phyloP scores from a whole-genome alignment of 2,113 vertebrate species.

The Oxyruncus cristatus region DNA sequence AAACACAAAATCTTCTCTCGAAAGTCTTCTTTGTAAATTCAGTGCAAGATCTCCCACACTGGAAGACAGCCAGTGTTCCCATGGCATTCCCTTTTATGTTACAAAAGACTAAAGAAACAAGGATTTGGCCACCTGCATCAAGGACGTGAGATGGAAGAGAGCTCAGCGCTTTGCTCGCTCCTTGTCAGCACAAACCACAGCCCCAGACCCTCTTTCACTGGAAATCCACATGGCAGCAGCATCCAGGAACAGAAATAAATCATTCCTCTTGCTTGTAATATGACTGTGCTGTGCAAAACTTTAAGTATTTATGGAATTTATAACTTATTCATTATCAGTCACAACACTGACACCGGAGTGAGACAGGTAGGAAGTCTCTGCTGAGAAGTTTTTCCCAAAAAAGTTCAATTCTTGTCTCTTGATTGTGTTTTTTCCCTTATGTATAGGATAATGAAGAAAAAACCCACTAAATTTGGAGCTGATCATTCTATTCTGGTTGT shows the following conservation, averaged over 20 bases:
- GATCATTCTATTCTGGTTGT: not conserved
- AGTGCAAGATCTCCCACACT: accelerated
- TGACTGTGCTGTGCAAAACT: not conserved
- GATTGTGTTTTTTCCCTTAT: accelerated
- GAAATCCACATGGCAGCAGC: not conserved
- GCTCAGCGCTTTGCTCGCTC: not conserved
- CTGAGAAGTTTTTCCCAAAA: not conserved
- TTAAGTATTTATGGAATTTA: not conserved
- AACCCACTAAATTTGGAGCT: not conserved
- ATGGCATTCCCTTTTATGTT: not conserved
- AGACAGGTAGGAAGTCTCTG: not conserved
- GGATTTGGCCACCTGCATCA: not conserved
- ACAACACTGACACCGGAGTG: not conserved
- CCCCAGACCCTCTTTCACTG: not conserved
- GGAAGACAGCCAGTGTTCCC: not conserved
- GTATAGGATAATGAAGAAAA: not conserved
- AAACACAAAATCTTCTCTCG: not conserved
- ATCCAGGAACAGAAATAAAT: not conserved
- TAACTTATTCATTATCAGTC: not conserved
- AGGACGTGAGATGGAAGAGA: not conserved
- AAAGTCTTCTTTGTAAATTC: not conserved
- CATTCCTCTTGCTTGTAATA: not conserved
- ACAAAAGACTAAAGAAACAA: not conserved
- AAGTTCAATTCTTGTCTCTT: not conserved
- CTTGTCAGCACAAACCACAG: not conserved